phyloP scores from a whole-genome alignment of 2,888 invertebrate genomes.

The Synanthedon tipuliformis region DNA sequence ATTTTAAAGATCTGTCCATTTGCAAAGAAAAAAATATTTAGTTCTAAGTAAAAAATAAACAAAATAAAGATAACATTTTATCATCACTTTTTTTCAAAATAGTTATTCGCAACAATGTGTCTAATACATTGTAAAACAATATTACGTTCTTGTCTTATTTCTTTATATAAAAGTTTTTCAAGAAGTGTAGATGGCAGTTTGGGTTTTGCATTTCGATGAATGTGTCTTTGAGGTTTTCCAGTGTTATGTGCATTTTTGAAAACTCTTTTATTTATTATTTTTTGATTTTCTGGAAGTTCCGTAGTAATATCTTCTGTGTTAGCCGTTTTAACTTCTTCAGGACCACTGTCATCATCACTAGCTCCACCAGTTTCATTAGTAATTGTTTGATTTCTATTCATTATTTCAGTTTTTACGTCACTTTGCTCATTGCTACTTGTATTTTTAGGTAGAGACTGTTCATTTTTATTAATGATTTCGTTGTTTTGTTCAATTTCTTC shows the following conservation, averaged over 20 bases:
- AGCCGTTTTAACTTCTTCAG: conserved; percentile 41
- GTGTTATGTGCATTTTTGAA: conserved; percentile 7
- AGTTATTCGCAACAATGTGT: conserved; percentile 81
- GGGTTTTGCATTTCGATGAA: conserved; percentile 16
- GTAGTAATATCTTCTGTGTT: conserved; percentile 4
- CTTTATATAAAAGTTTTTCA: conserved; percentile 78
- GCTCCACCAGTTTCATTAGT: conserved; percentile 2
- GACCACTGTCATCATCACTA: conserved; percentile 54
- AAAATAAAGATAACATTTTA: too few species aligned
- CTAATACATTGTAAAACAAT: conserved; percentile 88
- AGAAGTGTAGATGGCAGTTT: conserved; percentile 71
- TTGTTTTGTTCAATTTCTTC: conserved; percentile 24
- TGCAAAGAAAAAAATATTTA: too few species aligned
- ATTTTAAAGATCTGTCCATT: too few species aligned
- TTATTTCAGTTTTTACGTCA: conserved; percentile 3
- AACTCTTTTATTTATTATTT: not conserved
- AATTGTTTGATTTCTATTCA: not conserved
- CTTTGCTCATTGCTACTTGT: conserved; percentile 6
- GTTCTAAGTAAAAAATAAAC: too few species aligned
- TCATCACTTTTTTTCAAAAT: conserved; percentile 65
- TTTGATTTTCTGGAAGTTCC: conserved; percentile 1
- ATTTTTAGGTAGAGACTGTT: not conserved
- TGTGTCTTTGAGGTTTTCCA: conserved; percentile 7
- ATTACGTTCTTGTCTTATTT: conserved; percentile 89
- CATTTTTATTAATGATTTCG: conserved; percentile 9